Conservation (phyloP, 37 sponge, comb jelly and placozoan species). For the Hexactinellida sp. region DNA sequence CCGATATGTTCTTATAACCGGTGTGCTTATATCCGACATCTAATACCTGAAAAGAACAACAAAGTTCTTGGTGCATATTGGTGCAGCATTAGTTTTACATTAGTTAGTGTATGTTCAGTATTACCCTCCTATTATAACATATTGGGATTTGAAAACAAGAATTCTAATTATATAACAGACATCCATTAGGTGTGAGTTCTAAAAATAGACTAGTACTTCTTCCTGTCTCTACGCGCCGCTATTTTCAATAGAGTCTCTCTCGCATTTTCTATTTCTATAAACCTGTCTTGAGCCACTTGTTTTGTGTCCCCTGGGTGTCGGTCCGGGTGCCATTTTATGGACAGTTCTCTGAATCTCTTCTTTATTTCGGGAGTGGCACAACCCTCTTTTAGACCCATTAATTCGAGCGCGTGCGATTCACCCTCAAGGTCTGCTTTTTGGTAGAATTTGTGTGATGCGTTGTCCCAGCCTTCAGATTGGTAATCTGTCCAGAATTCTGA, state of each 20-base stretch:
- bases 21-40: no score
- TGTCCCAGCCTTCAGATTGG: constrained; percentile 37
- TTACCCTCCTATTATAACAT: no score
- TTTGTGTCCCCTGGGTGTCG: constrained; percentile 29
- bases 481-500: constrained; percentile 21
- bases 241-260: constrained; percentile 45
- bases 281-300: constrained; percentile 35
- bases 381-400: constrained; percentile 29
- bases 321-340: constrained; percentile 69
- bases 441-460: constrained; percentile 16
- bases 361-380: constrained; percentile 39
- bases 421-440: constrained; percentile 44
- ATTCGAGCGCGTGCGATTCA: constrained; percentile 28
- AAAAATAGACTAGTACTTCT: neutral
- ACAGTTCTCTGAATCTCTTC: constrained; percentile 32
- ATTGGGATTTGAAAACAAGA: no score
- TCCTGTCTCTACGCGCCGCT: constrained; percentile 23
- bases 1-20: no score
- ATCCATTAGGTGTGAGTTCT: no score
- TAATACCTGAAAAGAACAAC: no score
- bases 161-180: no score
- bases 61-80: no score
- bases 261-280: constrained; percentile 61
- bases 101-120: no score
- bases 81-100: no score